phyloP scores from a whole-genome alignment of 2,113 vertebrate species.

The Caracal caracal region DNA sequence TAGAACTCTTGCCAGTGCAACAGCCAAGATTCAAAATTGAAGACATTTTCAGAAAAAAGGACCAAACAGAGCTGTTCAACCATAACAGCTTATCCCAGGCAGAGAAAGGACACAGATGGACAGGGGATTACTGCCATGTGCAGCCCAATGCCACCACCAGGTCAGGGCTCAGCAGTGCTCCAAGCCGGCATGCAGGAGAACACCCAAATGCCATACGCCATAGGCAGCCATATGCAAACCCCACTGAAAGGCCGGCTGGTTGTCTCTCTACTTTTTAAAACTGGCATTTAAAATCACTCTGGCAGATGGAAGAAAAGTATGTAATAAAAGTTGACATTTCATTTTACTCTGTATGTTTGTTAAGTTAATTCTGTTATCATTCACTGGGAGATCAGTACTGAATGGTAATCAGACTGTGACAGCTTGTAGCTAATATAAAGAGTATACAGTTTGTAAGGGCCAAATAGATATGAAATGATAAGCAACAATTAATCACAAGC shows the following conservation, averaged over 20 bases:
- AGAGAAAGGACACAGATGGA: conserved; percentile 57
- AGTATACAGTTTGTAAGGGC: conserved; percentile 36
- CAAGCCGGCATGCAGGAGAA: conserved; percentile 34
- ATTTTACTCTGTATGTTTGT: conserved; percentile 83
- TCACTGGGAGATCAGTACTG: conserved; percentile 59
- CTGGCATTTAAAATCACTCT: conserved; percentile 85
- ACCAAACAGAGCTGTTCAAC: background rate
- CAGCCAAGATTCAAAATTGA: background rate
- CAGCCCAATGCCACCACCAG: background rate
- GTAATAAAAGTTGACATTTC: conserved; percentile 88
- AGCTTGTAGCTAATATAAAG: conserved; percentile 59
- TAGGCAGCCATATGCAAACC: conserved; percentile 45
- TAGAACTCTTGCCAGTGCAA: background rate
- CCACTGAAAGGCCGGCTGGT: conserved; percentile 63
- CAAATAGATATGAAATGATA: conserved; percentile 63
- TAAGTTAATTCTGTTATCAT: conserved; percentile 82
- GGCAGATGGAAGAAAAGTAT: conserved; percentile 85
- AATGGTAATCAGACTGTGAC: conserved; percentile 52
- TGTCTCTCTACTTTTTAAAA: conserved; percentile 74
- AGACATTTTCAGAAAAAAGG: conserved; percentile 38
- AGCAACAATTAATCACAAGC: conserved; percentile 67
- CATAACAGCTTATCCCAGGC: background rate
- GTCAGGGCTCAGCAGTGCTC: background rate
- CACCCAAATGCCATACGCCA: conserved; percentile 45
- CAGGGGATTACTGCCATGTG: background rate